Evolutionary conservation across 2,888 invertebrate species (phyloP).

Genomic region (Gari tellinella): DNA sequence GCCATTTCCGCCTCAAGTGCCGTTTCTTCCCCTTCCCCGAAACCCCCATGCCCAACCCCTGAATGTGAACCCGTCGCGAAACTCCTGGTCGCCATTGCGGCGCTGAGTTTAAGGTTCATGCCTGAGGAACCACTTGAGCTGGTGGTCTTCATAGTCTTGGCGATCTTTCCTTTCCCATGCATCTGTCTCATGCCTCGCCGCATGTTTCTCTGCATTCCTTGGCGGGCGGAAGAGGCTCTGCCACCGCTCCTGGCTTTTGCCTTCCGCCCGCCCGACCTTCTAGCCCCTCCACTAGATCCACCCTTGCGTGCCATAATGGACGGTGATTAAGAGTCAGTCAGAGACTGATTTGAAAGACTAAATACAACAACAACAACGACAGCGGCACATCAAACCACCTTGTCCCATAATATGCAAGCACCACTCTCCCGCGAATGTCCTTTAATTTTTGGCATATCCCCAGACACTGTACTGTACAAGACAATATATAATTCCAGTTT

Average conservation of each 20-base stretch:
- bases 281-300: conserved; percentile 42
- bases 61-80: conserved; percentile 5
- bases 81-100: conserved; percentile 39
- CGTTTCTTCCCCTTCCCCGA: conserved; percentile 44
- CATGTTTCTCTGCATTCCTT: conserved; percentile 52
- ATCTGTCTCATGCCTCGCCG: conserved; percentile 46
- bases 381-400: too few species aligned
- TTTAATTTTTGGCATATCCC: too few species aligned
- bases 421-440: too few species aligned
- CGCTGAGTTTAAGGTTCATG: conserved; percentile 42
- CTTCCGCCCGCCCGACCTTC: conserved; percentile 56
- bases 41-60: conserved; percentile 37
- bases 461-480: too few species aligned
- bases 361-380: too few species aligned
- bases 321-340: too few species aligned
- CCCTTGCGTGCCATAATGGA: conserved; percentile 36
- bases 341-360: too few species aligned
- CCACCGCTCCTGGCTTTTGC: conserved; percentile 35
- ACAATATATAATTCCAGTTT: too few species aligned
- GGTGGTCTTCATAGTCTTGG: not conserved
- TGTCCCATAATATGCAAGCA: too few species aligned
- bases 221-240: conserved; percentile 54
- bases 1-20: conserved; percentile 51
- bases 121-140: conserved; percentile 1
- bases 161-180: conserved; percentile 11